Conservation (phyloP, 2,113 vertebrate genomes). For the Ochotona curzoniae region DNA sequence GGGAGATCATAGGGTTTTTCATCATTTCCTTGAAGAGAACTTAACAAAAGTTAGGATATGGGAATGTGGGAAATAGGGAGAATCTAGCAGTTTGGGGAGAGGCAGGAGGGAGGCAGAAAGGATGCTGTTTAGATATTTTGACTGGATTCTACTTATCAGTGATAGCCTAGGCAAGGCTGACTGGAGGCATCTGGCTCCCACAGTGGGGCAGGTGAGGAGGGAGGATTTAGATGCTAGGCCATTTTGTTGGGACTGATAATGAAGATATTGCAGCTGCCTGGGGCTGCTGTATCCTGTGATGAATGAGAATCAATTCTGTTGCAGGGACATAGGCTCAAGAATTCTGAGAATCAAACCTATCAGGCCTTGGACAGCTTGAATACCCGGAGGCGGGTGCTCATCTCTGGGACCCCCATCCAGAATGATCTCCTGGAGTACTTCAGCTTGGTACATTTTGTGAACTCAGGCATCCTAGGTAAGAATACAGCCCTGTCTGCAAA, state of each 20-base stretch:
- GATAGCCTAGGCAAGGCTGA: not conserved
- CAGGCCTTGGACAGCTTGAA: conserved; percentile 94
- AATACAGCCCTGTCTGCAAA: not conserved
- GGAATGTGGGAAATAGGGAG: not conserved
- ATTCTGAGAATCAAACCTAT: conserved; percentile 98
- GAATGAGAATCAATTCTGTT: conserved; percentile 55
- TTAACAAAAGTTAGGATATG: conserved; percentile 2
- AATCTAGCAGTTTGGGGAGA: not conserved
- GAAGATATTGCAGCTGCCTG: not conserved
- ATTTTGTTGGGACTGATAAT: too few species aligned
- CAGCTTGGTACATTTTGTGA: conserved; percentile 98
- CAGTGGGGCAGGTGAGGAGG: not conserved
- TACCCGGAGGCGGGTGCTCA: conserved; percentile 94
- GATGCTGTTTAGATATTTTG: not conserved
- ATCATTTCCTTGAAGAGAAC: not conserved
- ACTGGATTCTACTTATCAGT: not conserved
- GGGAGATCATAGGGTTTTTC: not conserved
- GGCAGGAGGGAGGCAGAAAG: not conserved
- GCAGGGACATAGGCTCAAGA: conserved; percentile 97
- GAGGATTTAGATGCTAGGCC: not conserved
- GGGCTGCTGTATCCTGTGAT: not conserved
- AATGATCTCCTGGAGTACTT: conserved; percentile 99
- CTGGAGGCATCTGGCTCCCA: not conserved
- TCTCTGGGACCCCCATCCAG: conserved; percentile 98
- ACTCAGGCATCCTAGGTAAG: conserved; percentile 95